These are phyloP conservation scores for Cathartes aura DNA, from an alignment of 2,113 vertebrate genomes.

Conservation along the genomic window DNA sequence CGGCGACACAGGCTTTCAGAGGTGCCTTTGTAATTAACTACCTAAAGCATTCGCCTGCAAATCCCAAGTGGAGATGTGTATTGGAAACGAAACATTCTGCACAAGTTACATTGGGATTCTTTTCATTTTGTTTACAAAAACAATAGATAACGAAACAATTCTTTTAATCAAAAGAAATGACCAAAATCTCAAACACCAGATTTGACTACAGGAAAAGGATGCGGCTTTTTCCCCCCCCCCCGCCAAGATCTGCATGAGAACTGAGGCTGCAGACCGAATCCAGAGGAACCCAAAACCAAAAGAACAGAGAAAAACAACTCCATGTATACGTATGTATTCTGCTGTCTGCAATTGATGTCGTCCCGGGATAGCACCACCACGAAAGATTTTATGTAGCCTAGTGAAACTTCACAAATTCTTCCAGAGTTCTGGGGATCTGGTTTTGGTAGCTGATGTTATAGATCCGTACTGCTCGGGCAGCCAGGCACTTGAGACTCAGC, in stretches of 20 bases:
- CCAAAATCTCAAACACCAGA: conserved; percentile 1
- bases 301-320: not conserved
- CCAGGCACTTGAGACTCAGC: conserved; percentile 99
- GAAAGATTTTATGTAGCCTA: conserved; percentile 66
- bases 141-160: not conserved
- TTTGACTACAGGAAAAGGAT: not conserved
- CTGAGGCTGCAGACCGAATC: not conserved
- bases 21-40: not conserved
- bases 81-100: not conserved
- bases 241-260: not conserved
- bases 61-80: not conserved
- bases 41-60: conserved; percentile 50
- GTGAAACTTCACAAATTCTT: conserved; percentile 97
- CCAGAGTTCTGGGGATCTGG: conserved; percentile 95
- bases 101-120: not conserved
- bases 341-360: conserved; percentile 53
- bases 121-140: not conserved
- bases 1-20: not conserved
- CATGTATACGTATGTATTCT: conserved; percentile 28
- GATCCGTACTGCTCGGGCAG: conserved; percentile 91
- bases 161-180: not conserved
- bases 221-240: not conserved
- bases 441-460: conserved; percentile 93
- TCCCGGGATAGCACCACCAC: conserved; percentile 73
- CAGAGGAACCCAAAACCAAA: conserved; percentile 9